A percentile compares a stretch with the other conserved stretches of the same genome.
Conservation (phyloP, 2,888 invertebrate species). For the Sarcophaga variegata region DNA sequence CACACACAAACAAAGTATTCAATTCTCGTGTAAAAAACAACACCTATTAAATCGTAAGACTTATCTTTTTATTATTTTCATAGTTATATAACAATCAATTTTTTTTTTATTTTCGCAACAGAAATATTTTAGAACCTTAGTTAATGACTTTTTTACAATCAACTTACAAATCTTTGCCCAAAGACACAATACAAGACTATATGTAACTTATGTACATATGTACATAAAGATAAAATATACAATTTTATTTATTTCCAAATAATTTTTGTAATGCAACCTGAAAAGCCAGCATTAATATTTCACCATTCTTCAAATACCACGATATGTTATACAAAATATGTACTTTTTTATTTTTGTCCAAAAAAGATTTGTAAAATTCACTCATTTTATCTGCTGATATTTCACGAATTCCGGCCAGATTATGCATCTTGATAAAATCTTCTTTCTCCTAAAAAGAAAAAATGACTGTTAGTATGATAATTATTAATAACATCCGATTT, state of each 20-base stretch:
- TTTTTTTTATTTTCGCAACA: too few relatives aligned
- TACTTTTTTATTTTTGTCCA: conserved; percentile 90
- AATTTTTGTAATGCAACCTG: conserved; percentile 83
- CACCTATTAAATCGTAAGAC: too few relatives aligned
- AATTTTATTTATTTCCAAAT: background rate
- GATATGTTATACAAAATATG: conserved; percentile 90
- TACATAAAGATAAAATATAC: too few relatives aligned
- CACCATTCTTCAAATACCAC: conserved; percentile 92
- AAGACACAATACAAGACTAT: too few relatives aligned
- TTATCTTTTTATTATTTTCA: too few relatives aligned
- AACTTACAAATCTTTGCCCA: too few relatives aligned
- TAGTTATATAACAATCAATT: too few relatives aligned
- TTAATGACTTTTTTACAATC: too few relatives aligned
- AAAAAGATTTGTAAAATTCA: conserved; percentile 92
- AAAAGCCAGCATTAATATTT: conserved; percentile 85
- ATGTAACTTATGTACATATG: too few relatives aligned
- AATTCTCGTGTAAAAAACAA: too few relatives aligned
- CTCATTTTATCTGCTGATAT: conserved; percentile 92
- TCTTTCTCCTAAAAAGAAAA: conserved; percentile 84
- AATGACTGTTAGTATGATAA: conserved; percentile 12
- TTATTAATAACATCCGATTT: background rate
- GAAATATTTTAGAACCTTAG: too few relatives aligned
- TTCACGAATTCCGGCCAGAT: conserved; percentile 82
- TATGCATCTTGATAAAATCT: conserved; percentile 83
- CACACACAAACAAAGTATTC: too few relatives aligned